Evolutionary conservation across 2,888 invertebrate species (phyloP).

Genomic region (Rhagonycha fulva): DNA sequence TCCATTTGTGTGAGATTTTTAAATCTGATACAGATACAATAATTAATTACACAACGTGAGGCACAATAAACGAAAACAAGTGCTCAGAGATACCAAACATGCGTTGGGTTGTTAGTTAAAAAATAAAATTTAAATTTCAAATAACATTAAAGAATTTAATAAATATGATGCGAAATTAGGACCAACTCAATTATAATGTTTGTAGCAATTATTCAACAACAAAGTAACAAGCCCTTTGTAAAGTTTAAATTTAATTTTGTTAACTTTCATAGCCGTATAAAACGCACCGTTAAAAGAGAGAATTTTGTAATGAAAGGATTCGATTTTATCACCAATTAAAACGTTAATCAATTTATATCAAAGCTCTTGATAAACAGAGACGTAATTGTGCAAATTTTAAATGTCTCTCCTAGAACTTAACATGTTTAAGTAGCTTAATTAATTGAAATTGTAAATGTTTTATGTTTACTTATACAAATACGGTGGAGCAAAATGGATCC

Average conservation of each 20-base stretch:
- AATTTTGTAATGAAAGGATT: background rate
- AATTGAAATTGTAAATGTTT: background rate
- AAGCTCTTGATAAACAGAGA: background rate
- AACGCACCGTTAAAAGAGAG: background rate
- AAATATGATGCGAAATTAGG: background rate
- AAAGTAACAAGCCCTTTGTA: background rate
- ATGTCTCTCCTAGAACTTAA: background rate
- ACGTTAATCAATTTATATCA: background rate
- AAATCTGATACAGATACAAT: background rate
- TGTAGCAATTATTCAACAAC: background rate
- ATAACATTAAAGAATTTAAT: background rate
- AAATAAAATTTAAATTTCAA: background rate
- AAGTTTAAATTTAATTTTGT: background rate
- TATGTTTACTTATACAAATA: background rate
- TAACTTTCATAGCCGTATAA: background rate
- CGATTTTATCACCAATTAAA: background rate
- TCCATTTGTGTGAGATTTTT: background rate
- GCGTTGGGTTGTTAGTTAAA: background rate
- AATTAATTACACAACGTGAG: background rate
- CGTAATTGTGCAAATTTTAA: background rate
- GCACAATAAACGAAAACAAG: background rate
- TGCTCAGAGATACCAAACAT: background rate
- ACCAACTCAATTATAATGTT: background rate
- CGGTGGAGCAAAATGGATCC: background rate
- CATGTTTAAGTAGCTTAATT: background rate